These are phyloP conservation scores for Tauraco hartlaubi DNA, from an alignment of 2,797 vertebrate genomes.

Conservation along the genomic window DNA sequence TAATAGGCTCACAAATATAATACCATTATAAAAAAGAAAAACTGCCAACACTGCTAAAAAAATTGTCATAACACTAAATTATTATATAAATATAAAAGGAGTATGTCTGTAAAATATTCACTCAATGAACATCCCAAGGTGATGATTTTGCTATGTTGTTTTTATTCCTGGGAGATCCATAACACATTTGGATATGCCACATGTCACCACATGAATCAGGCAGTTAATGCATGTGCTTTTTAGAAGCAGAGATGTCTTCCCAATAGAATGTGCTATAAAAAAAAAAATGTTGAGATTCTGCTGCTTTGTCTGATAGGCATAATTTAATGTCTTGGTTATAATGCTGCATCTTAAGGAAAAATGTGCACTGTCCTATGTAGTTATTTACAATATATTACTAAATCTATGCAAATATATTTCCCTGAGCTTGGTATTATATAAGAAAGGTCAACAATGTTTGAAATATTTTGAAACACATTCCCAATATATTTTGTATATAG, in stretches of 20 bases:
- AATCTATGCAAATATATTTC: conserved; percentile 87
- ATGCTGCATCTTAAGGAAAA: conserved; percentile 85
- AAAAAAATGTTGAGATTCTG: conserved; percentile 80
- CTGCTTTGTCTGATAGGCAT: conserved; percentile 85
- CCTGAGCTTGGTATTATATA: conserved; percentile 77
- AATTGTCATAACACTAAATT: conserved; percentile 90
- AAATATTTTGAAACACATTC: conserved; percentile 83
- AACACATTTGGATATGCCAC: conserved; percentile 85
- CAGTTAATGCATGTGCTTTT: conserved; percentile 85
- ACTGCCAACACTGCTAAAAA: conserved; percentile 87
- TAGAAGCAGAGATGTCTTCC: conserved; percentile 83
- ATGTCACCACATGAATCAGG: conserved; percentile 86
- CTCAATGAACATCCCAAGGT: conserved; percentile 88
- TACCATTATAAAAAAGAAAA: conserved; percentile 89
- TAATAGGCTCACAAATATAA: conserved; percentile 90
- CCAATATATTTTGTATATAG: conserved; percentile 75
- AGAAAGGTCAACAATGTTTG: conserved; percentile 86
- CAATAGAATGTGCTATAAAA: conserved; percentile 82
- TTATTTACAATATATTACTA: conserved; percentile 85
- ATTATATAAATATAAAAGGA: conserved; percentile 91
- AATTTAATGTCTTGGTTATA: conserved; percentile 86
- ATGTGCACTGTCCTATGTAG: conserved; percentile 79
- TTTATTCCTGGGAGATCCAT: conserved; percentile 89
- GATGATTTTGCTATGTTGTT: conserved; percentile 86
- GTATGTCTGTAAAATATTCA: conserved; percentile 90